Base-by-base conservation (phyloP, 2,888 invertebrate species). In the Baccha elongata region DNA sequence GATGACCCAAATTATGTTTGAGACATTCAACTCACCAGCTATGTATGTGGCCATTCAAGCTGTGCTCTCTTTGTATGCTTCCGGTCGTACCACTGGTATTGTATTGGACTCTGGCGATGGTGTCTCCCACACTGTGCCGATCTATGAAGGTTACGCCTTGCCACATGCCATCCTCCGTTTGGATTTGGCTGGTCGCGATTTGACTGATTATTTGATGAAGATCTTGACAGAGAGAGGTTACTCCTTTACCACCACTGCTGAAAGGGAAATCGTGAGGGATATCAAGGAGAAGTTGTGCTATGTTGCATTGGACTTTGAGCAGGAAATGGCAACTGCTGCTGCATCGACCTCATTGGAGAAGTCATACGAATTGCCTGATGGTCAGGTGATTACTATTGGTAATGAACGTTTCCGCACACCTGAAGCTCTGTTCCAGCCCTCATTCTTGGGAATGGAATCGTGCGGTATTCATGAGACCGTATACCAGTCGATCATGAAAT, bases 401-500 rank as follows among this genome's bases (percentile, higher is more conserved):
- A 97, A 97, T 91, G 97, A 97, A 90, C 93, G 97, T 88, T 97
- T 97, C 96, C 96, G 97, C 92, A 97, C 97, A 89, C 97, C 97
- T 8, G 97, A 97, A 90, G 97, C 97, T 83, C 94, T 97, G 86
- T 97, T 97, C 96, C 97, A 97, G 91, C 97, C 97, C 85, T 96
- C 96, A 64, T 97, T 97, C 96, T 91, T 96, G 93, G 91, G 91
- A 68, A 91, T 91, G 96, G 96, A 97, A 93, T 95, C 96, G 85
- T 95, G 95, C 92, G 96, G 96, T 90, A 96, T 97, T 93, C 97
- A 97, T 92, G 97, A 97, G 92, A 97, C 96, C 91, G 96, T 96
- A 89, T 97, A 96, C 94, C 97, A 97, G 93, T 97, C 96, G 91
- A 97, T 97, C 95, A 97, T 97, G 97, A 97, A 97, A 94, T 97